Evolutionary conservation across 2,113 vertebrate genomes (phyloP).

Genomic region (Sylvietta virens): DNA sequence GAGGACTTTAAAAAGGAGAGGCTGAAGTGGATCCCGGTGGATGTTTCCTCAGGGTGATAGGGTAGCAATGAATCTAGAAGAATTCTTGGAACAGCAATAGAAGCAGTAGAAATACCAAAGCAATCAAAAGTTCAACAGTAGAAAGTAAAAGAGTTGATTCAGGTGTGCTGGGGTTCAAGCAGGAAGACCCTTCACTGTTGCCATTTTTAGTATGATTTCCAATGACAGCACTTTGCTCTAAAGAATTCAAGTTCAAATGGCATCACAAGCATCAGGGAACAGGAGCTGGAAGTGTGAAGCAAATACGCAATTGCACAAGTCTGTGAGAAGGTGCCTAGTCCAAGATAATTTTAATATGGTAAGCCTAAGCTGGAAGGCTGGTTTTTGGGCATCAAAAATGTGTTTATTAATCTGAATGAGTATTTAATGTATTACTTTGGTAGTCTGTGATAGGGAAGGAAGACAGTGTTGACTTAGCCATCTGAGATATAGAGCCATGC

Average conservation of each 20-base stretch:
- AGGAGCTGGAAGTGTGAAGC: not conserved
- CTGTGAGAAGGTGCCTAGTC: not conserved
- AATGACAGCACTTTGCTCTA: not conserved
- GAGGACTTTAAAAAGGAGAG: not conserved
- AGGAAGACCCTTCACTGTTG: not conserved
- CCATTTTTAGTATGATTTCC: not conserved
- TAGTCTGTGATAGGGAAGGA: not conserved
- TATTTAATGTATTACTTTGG: not conserved
- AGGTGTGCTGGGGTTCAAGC: not conserved
- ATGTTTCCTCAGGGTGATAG: not conserved
- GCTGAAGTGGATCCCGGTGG: not conserved
- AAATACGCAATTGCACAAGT: not conserved
- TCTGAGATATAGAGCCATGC: not conserved
- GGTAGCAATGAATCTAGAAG: not conserved
- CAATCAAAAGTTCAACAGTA: not conserved
- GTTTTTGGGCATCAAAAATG: not conserved
- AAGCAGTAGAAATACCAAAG: not conserved
- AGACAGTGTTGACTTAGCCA: not conserved
- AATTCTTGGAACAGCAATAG: not conserved
- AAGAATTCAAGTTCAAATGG: not conserved
- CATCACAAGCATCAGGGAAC: not conserved
- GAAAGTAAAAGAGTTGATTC: not conserved
- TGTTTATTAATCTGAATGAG: not conserved
- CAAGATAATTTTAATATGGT: not conserved
- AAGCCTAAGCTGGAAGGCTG: not conserved